phyloP scores from a whole-genome alignment of 2,797 vertebrate genomes.

The Centroberyx gerrardi region DNA sequence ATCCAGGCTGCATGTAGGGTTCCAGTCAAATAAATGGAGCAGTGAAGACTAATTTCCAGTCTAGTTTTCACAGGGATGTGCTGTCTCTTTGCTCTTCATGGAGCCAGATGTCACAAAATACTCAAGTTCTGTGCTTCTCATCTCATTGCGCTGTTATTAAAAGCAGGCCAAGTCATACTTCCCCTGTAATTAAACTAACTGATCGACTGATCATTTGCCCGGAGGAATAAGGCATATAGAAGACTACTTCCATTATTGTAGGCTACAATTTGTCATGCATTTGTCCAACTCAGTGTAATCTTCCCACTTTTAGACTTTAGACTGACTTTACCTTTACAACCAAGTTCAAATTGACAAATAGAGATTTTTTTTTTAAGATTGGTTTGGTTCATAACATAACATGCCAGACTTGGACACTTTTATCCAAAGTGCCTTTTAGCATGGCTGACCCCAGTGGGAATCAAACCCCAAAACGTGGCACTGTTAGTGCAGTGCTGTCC shows the following conservation, averaged over 20 bases:
- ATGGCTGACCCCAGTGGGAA: not conserved
- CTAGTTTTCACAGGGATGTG: too few species aligned
- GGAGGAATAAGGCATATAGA: not conserved
- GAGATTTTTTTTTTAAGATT: too few species aligned
- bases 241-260: constrained; percentile 16
- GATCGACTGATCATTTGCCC: constrained; percentile 8
- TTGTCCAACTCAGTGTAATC: too few species aligned
- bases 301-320: too few species aligned
- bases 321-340: too few species aligned
- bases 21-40: not conserved
- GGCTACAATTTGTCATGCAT: constrained; percentile 1
- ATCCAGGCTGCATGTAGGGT: constrained; percentile 5
- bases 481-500: not conserved
- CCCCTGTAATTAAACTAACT: constrained; percentile 34
- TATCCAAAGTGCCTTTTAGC: too few species aligned
- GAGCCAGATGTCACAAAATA: not conserved
- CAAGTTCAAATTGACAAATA: too few species aligned
- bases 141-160: constrained; percentile 27
- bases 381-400: too few species aligned
- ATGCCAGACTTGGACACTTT: too few species aligned
- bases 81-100: not conserved
- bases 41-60: too few species aligned
- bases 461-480: not conserved
- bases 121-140: constrained; percentile 12
- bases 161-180: constrained; percentile 5